A percentile compares a stretch with the other conserved stretches of the same genome.
Evolutionary conservation across 1,140 invertebrate species (phyloP).

Genomic region (Cydia amplana): DNA sequence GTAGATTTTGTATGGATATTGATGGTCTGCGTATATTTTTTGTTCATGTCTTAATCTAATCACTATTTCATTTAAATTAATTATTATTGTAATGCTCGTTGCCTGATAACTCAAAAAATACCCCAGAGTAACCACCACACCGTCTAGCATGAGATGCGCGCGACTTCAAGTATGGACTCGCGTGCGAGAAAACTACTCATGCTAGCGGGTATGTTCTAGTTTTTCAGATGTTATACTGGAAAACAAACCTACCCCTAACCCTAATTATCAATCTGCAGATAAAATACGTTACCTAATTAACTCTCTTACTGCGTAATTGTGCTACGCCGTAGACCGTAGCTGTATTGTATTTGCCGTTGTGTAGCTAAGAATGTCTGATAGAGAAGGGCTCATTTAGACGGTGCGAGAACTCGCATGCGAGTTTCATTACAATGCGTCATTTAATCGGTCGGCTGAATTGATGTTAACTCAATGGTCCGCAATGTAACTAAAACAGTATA

Average conservation of each 20-base stretch:
- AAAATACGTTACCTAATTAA: neutral
- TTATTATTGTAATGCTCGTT: neutral
- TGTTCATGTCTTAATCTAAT: neutral
- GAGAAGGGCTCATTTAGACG: too few relatives aligned
- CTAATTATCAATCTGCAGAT: neutral
- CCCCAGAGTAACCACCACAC: neutral
- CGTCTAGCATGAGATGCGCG: too few relatives aligned
- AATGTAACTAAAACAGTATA: too few relatives aligned
- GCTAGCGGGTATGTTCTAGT: too few relatives aligned
- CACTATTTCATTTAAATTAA: neutral
- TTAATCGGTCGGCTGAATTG: too few relatives aligned
- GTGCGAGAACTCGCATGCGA: too few relatives aligned
- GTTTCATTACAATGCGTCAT: too few relatives aligned
- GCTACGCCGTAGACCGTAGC: neutral
- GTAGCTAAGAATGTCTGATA: too few relatives aligned
- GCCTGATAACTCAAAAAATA: neutral
- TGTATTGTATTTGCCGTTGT: neutral
- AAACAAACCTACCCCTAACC: too few relatives aligned
- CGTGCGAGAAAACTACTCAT: too few relatives aligned
- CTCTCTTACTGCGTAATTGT: neutral
- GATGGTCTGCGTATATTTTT: neutral
- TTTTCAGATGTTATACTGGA: neutral
- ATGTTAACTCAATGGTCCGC: too few relatives aligned
- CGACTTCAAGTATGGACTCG: too few relatives aligned
- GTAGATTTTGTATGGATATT: conserved; percentile 21